Evolutionary conservation across 2,797 vertebrate species (phyloP).

Genomic region (Macroramphosus scolopax): DNA sequence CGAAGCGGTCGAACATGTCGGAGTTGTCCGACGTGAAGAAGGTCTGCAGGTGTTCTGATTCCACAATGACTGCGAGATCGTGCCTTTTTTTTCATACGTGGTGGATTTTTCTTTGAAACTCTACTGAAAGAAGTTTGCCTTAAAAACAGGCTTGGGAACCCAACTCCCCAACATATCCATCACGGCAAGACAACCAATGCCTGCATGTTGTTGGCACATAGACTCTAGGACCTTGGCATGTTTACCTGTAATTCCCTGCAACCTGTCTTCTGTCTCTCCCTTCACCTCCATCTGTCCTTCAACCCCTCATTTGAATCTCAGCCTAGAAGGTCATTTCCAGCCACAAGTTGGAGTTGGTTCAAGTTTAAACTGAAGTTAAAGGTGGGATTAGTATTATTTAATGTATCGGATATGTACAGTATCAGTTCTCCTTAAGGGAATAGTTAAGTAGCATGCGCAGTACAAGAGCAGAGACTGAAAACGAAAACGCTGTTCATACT

Average conservation of each 20-base stretch:
- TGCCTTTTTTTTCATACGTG: slow-evolving; percentile 77
- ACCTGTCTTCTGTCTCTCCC: slow-evolving; percentile 67
- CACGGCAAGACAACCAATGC: slow-evolving; percentile 48
- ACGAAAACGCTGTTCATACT: slow-evolving; percentile 39
- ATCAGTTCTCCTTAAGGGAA: slow-evolving; percentile 33
- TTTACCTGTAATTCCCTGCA: slow-evolving; percentile 68
- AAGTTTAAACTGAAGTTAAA: slow-evolving; percentile 22
- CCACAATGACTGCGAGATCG: slow-evolving; percentile 75
- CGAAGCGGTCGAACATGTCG: slow-evolving; percentile 35
- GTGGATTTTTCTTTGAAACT: slow-evolving; percentile 83
- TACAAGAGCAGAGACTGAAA: too few relatives aligned
- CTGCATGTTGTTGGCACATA: slow-evolving; percentile 70
- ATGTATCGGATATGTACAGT: slow-evolving; percentile 8
- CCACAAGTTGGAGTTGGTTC: slow-evolving; percentile 68
- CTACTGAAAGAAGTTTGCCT: slow-evolving; percentile 87
- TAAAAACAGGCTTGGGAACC: slow-evolving; percentile 77
- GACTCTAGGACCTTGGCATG: slow-evolving; percentile 70
- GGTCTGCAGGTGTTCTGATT: slow-evolving; percentile 68
- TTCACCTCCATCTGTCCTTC: slow-evolving; percentile 16
- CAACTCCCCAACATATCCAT: slow-evolving; percentile 35
- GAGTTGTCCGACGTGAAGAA: too few relatives aligned
- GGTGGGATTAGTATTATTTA: slow-evolving; percentile 33
- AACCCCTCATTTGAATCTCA: slow-evolving; percentile 22
- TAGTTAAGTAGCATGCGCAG: slow-evolving; percentile 62
- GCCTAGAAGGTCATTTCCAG: slow-evolving; percentile 80